Evolutionary conservation across 2,888 invertebrate species (phyloP).

Genomic region (Drosophila greeni): DNA sequence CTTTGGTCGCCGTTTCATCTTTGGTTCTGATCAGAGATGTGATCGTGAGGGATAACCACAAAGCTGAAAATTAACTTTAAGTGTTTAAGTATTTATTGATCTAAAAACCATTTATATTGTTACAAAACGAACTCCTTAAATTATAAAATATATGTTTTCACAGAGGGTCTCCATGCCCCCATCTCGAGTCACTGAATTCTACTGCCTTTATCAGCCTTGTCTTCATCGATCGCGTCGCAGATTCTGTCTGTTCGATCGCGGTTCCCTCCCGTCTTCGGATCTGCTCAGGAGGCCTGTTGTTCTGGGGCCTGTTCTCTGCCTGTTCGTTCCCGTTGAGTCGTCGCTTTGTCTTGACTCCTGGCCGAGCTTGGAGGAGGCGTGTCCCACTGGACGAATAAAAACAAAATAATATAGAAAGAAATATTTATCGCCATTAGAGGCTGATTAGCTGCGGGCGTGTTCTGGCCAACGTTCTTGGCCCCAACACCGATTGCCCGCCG

Average conservation of each 20-base stretch:
- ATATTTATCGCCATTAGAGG: conserved; percentile 74
- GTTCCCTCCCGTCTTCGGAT: conserved; percentile 1
- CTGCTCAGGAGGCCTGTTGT: conserved; percentile 18
- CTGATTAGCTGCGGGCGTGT: conserved; percentile 73
- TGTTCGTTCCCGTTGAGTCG: conserved; percentile 35
- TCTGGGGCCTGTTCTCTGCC: conserved; percentile 16
- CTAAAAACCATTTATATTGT: not conserved
- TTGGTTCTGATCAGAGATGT: conserved; percentile 20
- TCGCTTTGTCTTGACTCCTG: conserved; percentile 51
- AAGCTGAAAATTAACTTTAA: not conserved
- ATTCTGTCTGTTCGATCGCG: conserved; percentile 48
- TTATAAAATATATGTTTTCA: not conserved
- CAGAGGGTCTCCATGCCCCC: not conserved
- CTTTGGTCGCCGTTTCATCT: not conserved
- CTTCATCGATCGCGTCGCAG: conserved; percentile 58
- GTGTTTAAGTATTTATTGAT: not conserved
- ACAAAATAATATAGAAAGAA: conserved; percentile 63
- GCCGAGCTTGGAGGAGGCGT: conserved; percentile 52
- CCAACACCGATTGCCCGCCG: not conserved
- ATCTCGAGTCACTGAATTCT: conserved; percentile 3
- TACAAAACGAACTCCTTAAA: not conserved
- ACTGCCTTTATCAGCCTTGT: conserved; percentile 45
- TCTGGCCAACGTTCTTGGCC: conserved; percentile 31
- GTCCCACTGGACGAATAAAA: conserved; percentile 51
- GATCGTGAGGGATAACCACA: conserved; percentile 10